These are phyloP conservation scores for Clepsis dumicolana DNA, from an alignment of 2,888 invertebrate species.

Conservation along the genomic window DNA sequence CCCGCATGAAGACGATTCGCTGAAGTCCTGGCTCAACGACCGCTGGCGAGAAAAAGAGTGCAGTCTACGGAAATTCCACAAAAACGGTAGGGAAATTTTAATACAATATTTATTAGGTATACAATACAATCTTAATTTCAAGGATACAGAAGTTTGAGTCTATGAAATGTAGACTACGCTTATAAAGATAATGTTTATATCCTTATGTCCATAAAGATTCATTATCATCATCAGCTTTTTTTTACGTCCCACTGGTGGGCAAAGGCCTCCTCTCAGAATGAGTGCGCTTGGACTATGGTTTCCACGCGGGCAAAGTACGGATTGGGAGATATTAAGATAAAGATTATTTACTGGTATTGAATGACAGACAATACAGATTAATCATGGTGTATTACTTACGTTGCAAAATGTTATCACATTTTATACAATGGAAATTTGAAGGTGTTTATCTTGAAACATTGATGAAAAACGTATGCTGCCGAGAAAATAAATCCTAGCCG, in stretches of 20 bases:
- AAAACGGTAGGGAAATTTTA: slow-evolving; percentile 74
- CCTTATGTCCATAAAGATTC: slow-evolving; percentile 28
- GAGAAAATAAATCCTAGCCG: background rate
- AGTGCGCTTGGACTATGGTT: too few relatives aligned
- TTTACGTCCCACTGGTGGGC: too few relatives aligned
- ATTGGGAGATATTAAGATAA: too few relatives aligned
- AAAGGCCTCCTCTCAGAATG: too few relatives aligned
- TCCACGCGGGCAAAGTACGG: too few relatives aligned
- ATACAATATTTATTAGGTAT: background rate
- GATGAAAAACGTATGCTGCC: background rate
- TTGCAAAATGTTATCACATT: slow-evolving; percentile 7
- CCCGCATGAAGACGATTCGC: slow-evolving; percentile 84
- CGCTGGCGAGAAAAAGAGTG: slow-evolving; percentile 89
- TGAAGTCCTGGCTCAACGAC: slow-evolving; percentile 88
- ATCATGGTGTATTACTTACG: slow-evolving; percentile 11
- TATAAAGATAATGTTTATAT: slow-evolving; percentile 25
- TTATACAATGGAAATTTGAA: background rate
- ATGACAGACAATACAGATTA: slow-evolving; percentile 6
- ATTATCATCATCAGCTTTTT: too few relatives aligned
- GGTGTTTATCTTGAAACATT: background rate
- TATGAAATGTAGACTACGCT: slow-evolving; percentile 11
- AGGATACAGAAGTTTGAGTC: slow-evolving; percentile 24
- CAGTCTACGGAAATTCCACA: slow-evolving; percentile 86
- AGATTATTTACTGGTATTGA: background rate
- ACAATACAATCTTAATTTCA: slow-evolving; percentile 2